Base-by-base conservation (phyloP, 2,888 invertebrate species). In the Nezara viridula region DNA sequence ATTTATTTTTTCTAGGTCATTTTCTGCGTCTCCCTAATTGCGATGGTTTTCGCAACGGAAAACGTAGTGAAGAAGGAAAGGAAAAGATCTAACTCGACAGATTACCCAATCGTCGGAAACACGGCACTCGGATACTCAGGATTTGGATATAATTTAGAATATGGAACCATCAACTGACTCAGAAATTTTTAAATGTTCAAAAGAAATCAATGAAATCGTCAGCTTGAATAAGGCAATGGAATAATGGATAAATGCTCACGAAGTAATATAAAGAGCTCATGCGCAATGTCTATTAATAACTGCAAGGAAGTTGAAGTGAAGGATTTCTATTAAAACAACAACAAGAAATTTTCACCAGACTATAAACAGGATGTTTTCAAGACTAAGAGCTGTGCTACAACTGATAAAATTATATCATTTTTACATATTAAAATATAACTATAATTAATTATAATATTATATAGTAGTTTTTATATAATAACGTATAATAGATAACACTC, bases 81-180 rank as follows among this genome's bases (percentile, higher is more conserved):
- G 24, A 81, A 1, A 24, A n/a, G 81, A 47, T 81, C 44, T 0
- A 73, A 81, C 44, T 3, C 21, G 0, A 7, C 1, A 5, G 44
- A n/a, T 21, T 81, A 81, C n/a, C 44, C 44, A 1, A 2, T 47
- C 0, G 12, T 81, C 44, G 44, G 44, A 44, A 44, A 81, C n/a
- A 40, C 81, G 19, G 81, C 44, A 37, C 44, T 81, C 4, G 81
- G 81, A 14, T 81, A 81, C 81, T 81, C 81, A 9, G 81, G 81
- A 1, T 47, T 81, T 7, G 81, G 81, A 44, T 81, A 19, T 21
- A 37, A 81, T 16, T 24, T 10, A 12, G 44, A n/a, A 14, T 47
- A 14, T 40, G 81, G n/a, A 24, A 44, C 44, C 14, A n/a, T n/a
- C n/a, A 44, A 81, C 44, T 37, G 10, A 37, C 7, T 27, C 21